phyloP scores from a whole-genome alignment of 2,113 vertebrate genomes.

The Echinops telfairi region DNA sequence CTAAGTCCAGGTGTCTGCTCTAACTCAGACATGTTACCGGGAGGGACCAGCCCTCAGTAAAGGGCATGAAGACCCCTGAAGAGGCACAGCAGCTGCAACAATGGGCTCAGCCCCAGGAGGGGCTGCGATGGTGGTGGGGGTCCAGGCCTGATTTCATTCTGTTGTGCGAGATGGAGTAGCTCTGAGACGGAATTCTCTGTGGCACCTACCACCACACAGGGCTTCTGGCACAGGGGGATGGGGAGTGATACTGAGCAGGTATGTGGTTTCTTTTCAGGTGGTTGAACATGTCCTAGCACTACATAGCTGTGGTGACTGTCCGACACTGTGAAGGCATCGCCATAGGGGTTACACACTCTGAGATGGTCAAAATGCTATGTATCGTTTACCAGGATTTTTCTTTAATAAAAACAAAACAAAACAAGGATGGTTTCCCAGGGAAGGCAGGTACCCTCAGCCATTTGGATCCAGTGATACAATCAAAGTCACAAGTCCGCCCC shows the following conservation, averaged over 20 bases:
- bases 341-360: background rate
- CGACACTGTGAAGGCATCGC: background rate
- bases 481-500: background rate
- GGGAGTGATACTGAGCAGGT: background rate
- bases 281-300: background rate
- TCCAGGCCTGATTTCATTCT: background rate
- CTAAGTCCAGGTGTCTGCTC: background rate
- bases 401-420: background rate
- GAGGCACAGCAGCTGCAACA: background rate
- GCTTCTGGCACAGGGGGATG: background rate
- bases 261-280: background rate
- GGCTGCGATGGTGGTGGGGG: background rate
- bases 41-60: background rate
- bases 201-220: background rate
- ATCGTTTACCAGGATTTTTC: background rate
- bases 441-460: background rate
- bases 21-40: background rate
- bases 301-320: background rate
- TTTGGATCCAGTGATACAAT: background rate
- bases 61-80: background rate
- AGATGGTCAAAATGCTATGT: background rate
- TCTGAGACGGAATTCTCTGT: background rate
- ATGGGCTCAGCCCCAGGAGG: background rate
- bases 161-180: background rate
- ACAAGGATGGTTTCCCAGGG: background rate